A percentile compares a stretch with the other conserved stretches of the same genome.
These are phyloP conservation scores for Hypolimnas misippus DNA, from an alignment of 2,888 invertebrate genomes.

Conservation along the genomic window DNA sequence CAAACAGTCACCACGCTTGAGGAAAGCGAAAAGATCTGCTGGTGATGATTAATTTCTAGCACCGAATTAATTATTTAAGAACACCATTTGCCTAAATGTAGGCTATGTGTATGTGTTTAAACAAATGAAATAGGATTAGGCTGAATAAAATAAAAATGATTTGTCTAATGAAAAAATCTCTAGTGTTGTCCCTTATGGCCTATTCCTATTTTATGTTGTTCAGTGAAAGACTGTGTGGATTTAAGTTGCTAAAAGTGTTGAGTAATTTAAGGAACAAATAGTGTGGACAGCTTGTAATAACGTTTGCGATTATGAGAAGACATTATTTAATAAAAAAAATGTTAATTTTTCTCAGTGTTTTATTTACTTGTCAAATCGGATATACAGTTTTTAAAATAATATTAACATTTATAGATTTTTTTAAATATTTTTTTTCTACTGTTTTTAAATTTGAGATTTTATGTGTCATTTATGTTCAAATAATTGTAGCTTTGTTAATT, in stretches of 20 bases:
- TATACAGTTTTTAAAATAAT: too few relatives aligned
- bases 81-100: slow-evolving; percentile 39
- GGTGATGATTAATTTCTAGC: slow-evolving; percentile 85
- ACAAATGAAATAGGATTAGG: slow-evolving; percentile 69
- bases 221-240: slow-evolving; percentile 67
- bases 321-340: slow-evolving; percentile 78
- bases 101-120: slow-evolving; percentile 46
- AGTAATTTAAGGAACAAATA: slow-evolving; percentile 81
- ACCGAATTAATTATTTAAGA: slow-evolving; percentile 39
- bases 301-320: slow-evolving; percentile 70
- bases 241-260: slow-evolving; percentile 72
- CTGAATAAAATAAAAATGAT: slow-evolving; percentile 8
- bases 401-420: too few relatives aligned
- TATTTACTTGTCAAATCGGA: slow-evolving; percentile 14
- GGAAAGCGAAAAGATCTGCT: slow-evolving; percentile 90
- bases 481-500: too few relatives aligned
- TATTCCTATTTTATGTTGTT: slow-evolving; percentile 62
- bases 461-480: too few relatives aligned
- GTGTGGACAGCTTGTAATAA: slow-evolving; percentile 74
- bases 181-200: slow-evolving; percentile 42
- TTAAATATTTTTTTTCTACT: too few relatives aligned
- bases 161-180: slow-evolving; percentile 15
- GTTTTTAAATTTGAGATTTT: too few relatives aligned
- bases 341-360: slow-evolving; percentile 66
- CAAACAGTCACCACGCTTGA: slow-evolving; percentile 89